Evolutionary conservation across 2,113 vertebrate species (phyloP).

Genomic region (Dryoscopus gambensis): DNA sequence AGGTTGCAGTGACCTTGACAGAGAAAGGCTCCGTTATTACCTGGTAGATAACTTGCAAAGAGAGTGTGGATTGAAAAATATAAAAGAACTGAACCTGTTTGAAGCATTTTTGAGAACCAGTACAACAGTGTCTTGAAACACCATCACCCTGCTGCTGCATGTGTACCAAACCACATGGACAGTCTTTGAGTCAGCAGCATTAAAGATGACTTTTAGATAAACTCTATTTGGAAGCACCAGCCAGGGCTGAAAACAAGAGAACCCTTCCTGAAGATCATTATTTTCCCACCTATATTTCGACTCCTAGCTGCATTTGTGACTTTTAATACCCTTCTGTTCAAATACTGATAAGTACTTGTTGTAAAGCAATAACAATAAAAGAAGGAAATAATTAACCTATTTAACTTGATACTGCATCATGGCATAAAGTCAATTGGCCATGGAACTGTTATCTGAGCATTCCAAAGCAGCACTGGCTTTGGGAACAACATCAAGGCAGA

Average conservation of each 20-base stretch:
- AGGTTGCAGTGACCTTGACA: neutral
- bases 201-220: constrained; percentile 6
- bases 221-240: neutral
- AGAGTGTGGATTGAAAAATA: neutral
- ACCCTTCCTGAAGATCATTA: neutral
- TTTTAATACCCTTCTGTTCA: constrained; percentile 8
- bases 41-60: neutral
- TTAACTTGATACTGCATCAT: neutral
- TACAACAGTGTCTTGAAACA: neutral
- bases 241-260: neutral
- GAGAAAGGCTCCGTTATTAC: neutral
- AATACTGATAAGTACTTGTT: constrained; percentile 10
- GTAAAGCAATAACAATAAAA: constrained; percentile 26
- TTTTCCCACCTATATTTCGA: neutral
- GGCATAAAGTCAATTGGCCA: constrained; percentile 17
- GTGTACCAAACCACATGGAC: neutral
- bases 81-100: neutral
- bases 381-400: constrained; percentile 34
- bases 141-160: neutral
- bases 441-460: neutral
- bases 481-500: neutral
- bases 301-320: neutral
- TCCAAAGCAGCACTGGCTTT: neutral
- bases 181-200: neutral
- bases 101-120: neutral